Base-by-base conservation (phyloP, 2,888 invertebrate species). In the Clitarchus hookeri region DNA sequence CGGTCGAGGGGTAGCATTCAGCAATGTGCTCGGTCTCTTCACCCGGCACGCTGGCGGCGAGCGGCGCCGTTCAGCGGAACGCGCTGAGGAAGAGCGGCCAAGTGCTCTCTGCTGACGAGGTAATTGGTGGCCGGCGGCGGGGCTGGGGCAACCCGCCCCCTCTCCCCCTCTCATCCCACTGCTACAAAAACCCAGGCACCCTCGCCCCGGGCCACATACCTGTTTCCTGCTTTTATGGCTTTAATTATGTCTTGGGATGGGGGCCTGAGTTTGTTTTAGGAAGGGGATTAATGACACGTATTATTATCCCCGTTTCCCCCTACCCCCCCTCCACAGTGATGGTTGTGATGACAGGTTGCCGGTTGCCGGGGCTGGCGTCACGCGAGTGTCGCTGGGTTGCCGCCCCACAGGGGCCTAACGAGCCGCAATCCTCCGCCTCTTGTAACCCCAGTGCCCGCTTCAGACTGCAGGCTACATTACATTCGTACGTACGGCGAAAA, bases 141-240 rank as follows among this genome's bases (percentile, higher is more conserved):
- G n/a, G 65, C 19, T 23, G 65, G 13, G 13, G 13, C 53, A 12
- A 16, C 53, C 53, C 19, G 2, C 53, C 65, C 65, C 65, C 65
- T 19, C 65, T 12, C 65, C 65, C 65, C n/a, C 65, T 2, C 19
- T 53, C 13, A 36, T 8, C 8, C 19, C 3, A 16, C 19, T 8
- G 1, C 12, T 4, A 65, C n/a, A n/a, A n/a, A n/a, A n/a, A n/a
- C 8, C 8, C 65, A 65, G 8, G 1, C 65, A 0, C 65, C n/a
- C 19, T n/a, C 65, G n/a, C 65, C 65, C 6, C 65, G 16, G 65
- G 65, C 65, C 65, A 65, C 65, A 65, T 65, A 65, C 65, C 65
- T 65, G 65, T 65, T 65, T 65, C 65, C 65, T 65, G 65, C 65
- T 65, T 65, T 65, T 65, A 65, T 65, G 65, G 65, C 65, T 65